A percentile compares a stretch with the other conserved stretches of the same genome.
Conservation (phyloP, 92 coral and sea anemone species). For the Virgularia gustaviana region DNA sequence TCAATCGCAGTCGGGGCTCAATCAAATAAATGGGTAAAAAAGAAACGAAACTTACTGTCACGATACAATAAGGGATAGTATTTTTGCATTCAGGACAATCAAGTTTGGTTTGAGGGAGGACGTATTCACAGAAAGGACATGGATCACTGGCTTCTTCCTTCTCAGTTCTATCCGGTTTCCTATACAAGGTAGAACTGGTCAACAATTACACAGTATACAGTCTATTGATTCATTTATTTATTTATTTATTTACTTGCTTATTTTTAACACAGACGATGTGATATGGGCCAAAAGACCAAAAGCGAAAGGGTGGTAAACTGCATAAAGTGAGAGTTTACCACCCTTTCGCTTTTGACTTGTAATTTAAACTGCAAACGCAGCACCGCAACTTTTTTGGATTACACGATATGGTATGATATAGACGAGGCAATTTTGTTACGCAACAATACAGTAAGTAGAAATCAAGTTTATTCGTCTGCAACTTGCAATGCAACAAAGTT, state of each 20-base stretch:
- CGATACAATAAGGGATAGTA: constrained; percentile 88
- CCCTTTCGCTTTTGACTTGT: too few relatives aligned
- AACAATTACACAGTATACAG: not conserved
- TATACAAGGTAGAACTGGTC: constrained; percentile 28
- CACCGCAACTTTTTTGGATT: too few relatives aligned
- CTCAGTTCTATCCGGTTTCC: constrained; percentile 95
- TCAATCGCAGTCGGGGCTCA: not conserved
- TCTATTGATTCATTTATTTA: too few relatives aligned
- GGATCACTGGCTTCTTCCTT: constrained; percentile 87
- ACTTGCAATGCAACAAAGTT: too few relatives aligned
- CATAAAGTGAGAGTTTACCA: too few relatives aligned
- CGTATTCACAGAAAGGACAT: constrained; percentile 87
- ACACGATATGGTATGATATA: too few relatives aligned
- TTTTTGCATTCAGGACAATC: constrained; percentile 99
- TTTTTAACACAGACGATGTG: not conserved
- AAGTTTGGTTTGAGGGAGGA: constrained; percentile 86
- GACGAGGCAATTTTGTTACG: too few relatives aligned
- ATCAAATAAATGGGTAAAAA: not conserved
- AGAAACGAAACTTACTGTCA: constrained; percentile 72
- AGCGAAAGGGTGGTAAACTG: too few relatives aligned
- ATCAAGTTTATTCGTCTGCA: too few relatives aligned
- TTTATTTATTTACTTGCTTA: not conserved
- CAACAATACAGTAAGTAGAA: too few relatives aligned
- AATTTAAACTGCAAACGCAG: too few relatives aligned
- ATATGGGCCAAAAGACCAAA: not conserved